A percentile compares a stretch with the other conserved stretches of the same genome.
Evolutionary conservation across 2,113 vertebrate genomes (phyloP).

Genomic region (Malurus elegans): DNA sequence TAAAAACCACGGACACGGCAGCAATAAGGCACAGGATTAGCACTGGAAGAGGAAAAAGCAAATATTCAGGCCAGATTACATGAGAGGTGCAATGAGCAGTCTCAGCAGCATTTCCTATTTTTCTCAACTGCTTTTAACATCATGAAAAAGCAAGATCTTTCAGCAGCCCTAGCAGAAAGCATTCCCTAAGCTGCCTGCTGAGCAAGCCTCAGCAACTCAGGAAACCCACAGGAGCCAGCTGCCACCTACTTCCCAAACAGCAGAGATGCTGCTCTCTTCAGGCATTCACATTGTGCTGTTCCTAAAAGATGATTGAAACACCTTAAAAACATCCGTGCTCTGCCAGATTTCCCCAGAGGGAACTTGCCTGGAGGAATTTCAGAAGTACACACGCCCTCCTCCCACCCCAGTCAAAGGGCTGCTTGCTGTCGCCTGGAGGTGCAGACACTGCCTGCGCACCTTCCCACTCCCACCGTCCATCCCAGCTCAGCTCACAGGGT

Average conservation of each 20-base stretch:
- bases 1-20: not conserved
- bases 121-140: not conserved
- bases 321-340: not conserved
- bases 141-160: not conserved
- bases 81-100: not conserved
- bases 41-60: not conserved
- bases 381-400: not conserved
- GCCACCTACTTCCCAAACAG: not conserved
- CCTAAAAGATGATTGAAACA: not conserved
- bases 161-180: not conserved
- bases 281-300: not conserved
- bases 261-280: not conserved
- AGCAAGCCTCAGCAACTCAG: not conserved
- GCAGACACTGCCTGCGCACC: not conserved
- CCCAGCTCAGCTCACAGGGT: rapidly evolving
- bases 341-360: not conserved
- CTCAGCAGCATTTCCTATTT: not conserved
- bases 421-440: not conserved
- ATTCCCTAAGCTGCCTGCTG: not conserved
- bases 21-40: not conserved
- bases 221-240: not conserved
- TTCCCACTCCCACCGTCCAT: not conserved
- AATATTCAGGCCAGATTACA: rapidly evolving
- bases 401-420: not conserved
- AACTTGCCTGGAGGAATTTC: not conserved